A percentile compares a stretch with the other conserved stretches of the same genome.
Conservation (phyloP, 2,888 invertebrate genomes). For the Neocrepidodera transversa region DNA sequence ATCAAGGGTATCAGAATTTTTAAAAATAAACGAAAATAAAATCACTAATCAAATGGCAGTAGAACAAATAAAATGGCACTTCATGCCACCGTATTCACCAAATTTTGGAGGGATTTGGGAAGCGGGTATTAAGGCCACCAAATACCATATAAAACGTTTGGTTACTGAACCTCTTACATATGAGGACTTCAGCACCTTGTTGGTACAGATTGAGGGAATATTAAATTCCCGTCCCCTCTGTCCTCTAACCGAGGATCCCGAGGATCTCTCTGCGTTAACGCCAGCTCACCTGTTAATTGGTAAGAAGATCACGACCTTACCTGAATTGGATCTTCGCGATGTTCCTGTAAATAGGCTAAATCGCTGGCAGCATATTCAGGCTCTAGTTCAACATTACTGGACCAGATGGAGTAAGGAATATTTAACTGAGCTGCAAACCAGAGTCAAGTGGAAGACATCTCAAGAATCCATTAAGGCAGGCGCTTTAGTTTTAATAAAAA, state of each 20-base stretch:
- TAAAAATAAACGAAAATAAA: no score
- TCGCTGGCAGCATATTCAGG: background rate
- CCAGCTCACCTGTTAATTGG: background rate
- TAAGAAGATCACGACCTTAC: background rate
- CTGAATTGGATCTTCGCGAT: background rate
- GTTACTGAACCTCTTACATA: background rate
- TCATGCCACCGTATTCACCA: background rate
- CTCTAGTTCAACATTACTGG: slow-evolving; percentile 23
- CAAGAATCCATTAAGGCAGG: background rate
- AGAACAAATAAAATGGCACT: background rate
- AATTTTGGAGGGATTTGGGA: background rate
- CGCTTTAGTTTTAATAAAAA: slow-evolving; percentile 9
- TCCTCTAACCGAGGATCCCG: background rate
- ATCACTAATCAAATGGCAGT: no score
- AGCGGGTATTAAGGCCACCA: background rate
- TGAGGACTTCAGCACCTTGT: background rate
- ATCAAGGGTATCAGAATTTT: no score
- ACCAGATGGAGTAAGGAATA: slow-evolving; percentile 20
- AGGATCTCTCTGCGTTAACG: background rate
- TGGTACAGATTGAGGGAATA: background rate
- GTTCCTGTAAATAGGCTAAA: no score
- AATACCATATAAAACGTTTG: background rate
- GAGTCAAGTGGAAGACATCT: slow-evolving; percentile 18
- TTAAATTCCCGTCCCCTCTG: background rate
- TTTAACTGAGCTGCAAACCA: slow-evolving; percentile 14